Evolutionary conservation across 2,888 invertebrate species (phyloP), one percentile per base, ranked within the genome.

Genomic region (Cantharis flavilabris): DNA sequence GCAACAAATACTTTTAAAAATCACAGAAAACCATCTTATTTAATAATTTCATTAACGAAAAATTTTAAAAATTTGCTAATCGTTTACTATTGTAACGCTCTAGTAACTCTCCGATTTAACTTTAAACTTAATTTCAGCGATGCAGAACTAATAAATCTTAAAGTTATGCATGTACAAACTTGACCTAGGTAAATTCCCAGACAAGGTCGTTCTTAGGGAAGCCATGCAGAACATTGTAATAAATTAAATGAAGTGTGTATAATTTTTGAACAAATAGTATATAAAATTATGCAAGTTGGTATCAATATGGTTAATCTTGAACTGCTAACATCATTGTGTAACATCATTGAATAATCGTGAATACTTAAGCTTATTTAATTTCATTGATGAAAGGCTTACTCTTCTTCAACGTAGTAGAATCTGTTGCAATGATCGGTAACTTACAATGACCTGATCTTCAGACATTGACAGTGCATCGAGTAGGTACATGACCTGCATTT

Each of bases 91-190:
- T n/a, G 49, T 49, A 49, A 49, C 49, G 49, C n/a, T 49, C 49
- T n/a, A 49, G 49, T 49, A 49, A 49, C 9, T 49, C 49, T n/a
- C 49, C n/a, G n/a, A 49, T n/a, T 49, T 49, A 49, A 49, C 49
- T n/a, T 49, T n/a, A 69, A 69, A 26, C 16, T 18, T 18, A 28
- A 69, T 33, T 62, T 74, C 74, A 74, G 13, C 70, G 74, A 70
- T 74, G 74, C 74, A 74, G 70, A 74, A 74, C 74, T 49, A 70
- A 74, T 74, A 74, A 73, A 74, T 74, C 20, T 7, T 20, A 23
- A n/a, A 67, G 18, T 26, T 74, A 33, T 18, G 28, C 23, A 70
- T 63, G 63, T 20, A 18, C 62, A 62, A 9, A 64, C 74, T 74
- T 74, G 74, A 74, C 74, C 74, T 49, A 69, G 62, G 70, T 11